Evolutionary conservation across 2,797 vertebrate species (phyloP), one percentile per base, ranked within the genome.

Genomic region (Notoglanidium macrostoma): DNA sequence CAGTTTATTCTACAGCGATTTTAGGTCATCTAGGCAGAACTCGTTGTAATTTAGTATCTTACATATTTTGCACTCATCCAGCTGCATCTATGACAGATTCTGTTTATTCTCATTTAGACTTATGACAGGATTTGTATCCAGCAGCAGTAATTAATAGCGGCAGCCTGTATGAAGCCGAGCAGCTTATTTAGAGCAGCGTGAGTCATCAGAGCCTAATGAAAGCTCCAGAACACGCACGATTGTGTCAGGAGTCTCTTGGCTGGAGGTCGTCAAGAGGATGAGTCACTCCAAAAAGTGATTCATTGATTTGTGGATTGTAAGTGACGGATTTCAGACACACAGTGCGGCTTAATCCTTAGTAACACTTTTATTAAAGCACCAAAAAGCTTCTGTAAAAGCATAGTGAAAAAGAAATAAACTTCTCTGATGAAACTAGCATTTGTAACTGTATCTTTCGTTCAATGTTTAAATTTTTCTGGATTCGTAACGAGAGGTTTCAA

Each of bases 121-220:
- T 51, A 23, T 59, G 54, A 14, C 54, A 40, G 19, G 19, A 79
- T 23, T 79, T 57, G 17, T 63, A 49, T 10, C 15, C 83, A 57
- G 46, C 46, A 49, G 46, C 46, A 49, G 6, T 49, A 55, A 12
- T 44, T 74, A 57, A 29, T 7, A 59, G 83, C 40, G 0, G 15
- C 44, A 23, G 72, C 1, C 44, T 44, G 29, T 49, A 49, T 32
- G 81, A 83, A 14, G 19, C 29, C 35, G 14, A 23, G 32, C 46
- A 67, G 61, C 61, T 55, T 67, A 46, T 87, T 55, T 46, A 49
- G 21, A 57, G 0, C 72, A 32, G 63, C 15, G 5, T 87, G 61
- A 84, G 51, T 79, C 73, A 79, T 35, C 63, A 29, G 32, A 67
- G 68, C 46, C 44, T 57, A 40, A 19, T 44, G 61, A 72, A 73